Percentiles rank a stretch among this genome's conserved stretches.
phyloP scores from a whole-genome alignment of 2,797 vertebrate genomes.

The Neomorphus geoffroyi region DNA sequence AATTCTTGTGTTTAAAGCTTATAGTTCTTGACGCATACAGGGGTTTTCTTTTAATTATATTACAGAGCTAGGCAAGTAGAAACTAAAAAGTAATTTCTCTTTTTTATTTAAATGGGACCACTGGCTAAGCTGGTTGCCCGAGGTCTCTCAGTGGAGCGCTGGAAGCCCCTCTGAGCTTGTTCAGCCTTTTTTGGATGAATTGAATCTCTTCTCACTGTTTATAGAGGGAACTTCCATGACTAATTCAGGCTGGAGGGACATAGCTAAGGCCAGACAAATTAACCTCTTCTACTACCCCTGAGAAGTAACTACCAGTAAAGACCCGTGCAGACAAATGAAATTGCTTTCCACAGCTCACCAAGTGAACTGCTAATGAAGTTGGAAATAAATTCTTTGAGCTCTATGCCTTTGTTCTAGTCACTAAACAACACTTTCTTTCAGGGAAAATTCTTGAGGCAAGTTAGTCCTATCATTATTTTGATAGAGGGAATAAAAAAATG shows the following conservation, averaged over 20 bases:
- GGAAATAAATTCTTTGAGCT: neutral
- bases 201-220: neutral
- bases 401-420: neutral
- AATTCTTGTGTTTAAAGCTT: neutral
- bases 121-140: neutral
- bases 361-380: neutral
- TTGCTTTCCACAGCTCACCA: neutral
- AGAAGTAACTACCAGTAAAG: neutral
- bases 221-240: accelerated
- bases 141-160: neutral
- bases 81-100: neutral
- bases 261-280: neutral
- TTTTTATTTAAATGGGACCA: neutral
- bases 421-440: neutral
- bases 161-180: neutral
- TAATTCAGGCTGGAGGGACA: neutral
- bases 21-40: neutral
- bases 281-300: neutral
- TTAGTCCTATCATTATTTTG: neutral
- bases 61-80: neutral
- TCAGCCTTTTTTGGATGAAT: neutral
- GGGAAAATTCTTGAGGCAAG: neutral
- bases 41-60: neutral
- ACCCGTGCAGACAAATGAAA: neutral
- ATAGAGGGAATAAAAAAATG: neutral